Percentiles rank a stretch among this genome's conserved stretches.
Evolutionary conservation across 2,888 invertebrate genomes (phyloP).

Genomic region (Opisthograptis luteolata): DNA sequence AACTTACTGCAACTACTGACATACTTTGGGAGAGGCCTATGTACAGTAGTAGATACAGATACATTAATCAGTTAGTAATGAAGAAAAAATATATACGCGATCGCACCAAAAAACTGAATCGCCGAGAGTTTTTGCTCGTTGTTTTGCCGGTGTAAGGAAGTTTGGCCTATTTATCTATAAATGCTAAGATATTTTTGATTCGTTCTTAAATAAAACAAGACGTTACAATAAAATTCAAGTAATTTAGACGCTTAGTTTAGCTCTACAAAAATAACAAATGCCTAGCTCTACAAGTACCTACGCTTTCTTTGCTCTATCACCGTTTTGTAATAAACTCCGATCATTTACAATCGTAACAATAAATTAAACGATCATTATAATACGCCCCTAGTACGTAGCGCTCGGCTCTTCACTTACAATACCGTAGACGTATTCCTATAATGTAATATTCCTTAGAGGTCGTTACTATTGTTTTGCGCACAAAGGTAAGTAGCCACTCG

Average conservation of each 20-base stretch:
- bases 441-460: slow-evolving; percentile 53
- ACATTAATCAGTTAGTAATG: no score
- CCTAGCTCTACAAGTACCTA: background rate
- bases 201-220: background rate
- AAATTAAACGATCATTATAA: slow-evolving; percentile 51
- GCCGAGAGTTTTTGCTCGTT: no score
- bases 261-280: background rate
- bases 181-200: no score
- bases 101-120: no score
- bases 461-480: slow-evolving; percentile 68
- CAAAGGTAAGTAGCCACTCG: slow-evolving; percentile 66
- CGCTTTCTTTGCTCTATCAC: background rate
- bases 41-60: no score
- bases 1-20: no score
- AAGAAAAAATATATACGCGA: no score
- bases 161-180: no score
- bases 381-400: slow-evolving; percentile 37
- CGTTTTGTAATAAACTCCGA: slow-evolving; percentile 46
- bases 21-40: no score
- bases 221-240: background rate
- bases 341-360: slow-evolving; percentile 64
- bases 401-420: slow-evolving; percentile 49
- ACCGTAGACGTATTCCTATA: slow-evolving; percentile 58
- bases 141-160: no score
- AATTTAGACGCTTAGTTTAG: background rate